Base-by-base conservation (phyloP, 2,797 vertebrate genomes). In the Hippocampus kuda region DNA sequence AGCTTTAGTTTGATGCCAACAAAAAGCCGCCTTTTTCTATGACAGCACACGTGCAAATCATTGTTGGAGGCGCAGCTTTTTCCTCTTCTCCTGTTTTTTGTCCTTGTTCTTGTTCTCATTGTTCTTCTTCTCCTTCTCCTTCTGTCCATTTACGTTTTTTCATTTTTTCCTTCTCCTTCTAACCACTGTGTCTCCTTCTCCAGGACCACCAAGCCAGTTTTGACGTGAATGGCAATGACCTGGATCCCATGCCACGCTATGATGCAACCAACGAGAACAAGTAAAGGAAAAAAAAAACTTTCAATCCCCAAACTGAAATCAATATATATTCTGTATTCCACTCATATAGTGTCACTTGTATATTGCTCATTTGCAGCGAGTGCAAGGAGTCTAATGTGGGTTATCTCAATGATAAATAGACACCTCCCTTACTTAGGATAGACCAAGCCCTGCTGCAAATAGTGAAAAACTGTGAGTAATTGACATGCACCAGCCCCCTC, bases 261-360 rank as follows among this genome's bases (percentile, higher is more conserved):
- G 97, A 99, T 65, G 95, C 95, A 80, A 99, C 92, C 90, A 99
- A 99, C 2, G 97, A 99, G 83, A 99, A 99, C 94, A 99, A 99
- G 97, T 99, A 94, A 38, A 34, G 16, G 24, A 5, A 15, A 30
- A 59, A 27, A 34, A 61, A 61, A 30, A 1, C 16, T 16, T 27
- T 27, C 4, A 8, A 54, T n/a, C 22, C 22, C 9, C 53, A 54
- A 24, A 9, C 26, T 56, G 2, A 12, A 56, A 56, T 24, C n/a
- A 11, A 24, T n/a, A 11, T 56, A 12, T n/a, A 53, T 53, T 53
- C 20, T 53, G 20, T 53, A 53, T 53, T 53, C 20, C 22, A 8
- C 51, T 53, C 51, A 22, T 22, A 53, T 53, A 53, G 1, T 9
- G 2, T 20, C 51, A 53, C 51, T 48, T 48, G 13, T 22, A 18